Evolutionary conservation across 2,888 invertebrate genomes (phyloP), one percentile per base, ranked within the genome.

Genomic region (Lithophane socia): DNA sequence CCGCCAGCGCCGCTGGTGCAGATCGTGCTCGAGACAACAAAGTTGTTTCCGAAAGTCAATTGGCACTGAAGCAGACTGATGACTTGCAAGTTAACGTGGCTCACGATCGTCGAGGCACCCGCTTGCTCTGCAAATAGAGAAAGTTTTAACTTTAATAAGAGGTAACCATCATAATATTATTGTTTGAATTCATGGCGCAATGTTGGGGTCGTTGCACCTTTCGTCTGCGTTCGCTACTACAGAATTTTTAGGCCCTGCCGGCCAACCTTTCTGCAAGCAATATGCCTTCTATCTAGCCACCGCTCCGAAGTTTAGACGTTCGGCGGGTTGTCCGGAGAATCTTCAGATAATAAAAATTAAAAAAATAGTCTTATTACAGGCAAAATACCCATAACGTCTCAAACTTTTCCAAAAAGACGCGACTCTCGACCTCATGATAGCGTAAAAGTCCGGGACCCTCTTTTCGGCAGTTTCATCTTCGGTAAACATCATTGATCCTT

Each of bases 1-100:
- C 90, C 90, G 0, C 92, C 92, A 1, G 84, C 86, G 3, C 94
- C 94, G 81, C 78, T 92, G 54, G 94, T 94, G 85, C 94, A 94
- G 42, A 94, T 77, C 1, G 91, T 94, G 54, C 90, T 91, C 0
- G 77, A 5, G 10, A 85, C 75, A 2, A 92, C 91, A 74, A 85
- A 91, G 4, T 18, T 47, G 4, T 42, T 7, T 0, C 92, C 92
- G 78, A 86, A 92, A 9, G 75, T 61, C 0, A 75, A 79, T 61
- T 88, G 89, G 81, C 94, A 94, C 66, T 89, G 84, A 1, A 80
- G 64, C 21, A 90, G 84, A 0, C 89, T 84, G 80, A 94, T 93
- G 61, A 94, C 93, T 81, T 90, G 92, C 63, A 93, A 73, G 75
- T 56, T 86, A 42, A 94, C 93, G n/a, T 93, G 90, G 80, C 92